These are phyloP conservation scores for Rhinogobio ventralis DNA, from an alignment of 2,797 vertebrate genomes.

Conservation along the genomic window DNA sequence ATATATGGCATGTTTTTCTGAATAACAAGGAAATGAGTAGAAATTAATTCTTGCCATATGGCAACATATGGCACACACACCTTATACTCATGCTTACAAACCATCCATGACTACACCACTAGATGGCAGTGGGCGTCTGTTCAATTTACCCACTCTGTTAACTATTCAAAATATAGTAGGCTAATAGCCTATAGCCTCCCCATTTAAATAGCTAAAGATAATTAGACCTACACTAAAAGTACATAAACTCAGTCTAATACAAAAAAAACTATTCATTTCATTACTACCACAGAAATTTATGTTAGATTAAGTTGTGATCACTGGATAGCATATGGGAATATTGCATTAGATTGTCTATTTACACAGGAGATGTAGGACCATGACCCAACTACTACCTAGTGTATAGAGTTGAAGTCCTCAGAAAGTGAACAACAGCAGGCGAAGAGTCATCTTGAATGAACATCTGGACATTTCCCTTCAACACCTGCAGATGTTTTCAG, in stretches of 20 bases:
- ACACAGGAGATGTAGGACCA: background rate
- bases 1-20: too few species aligned
- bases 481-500: slow-evolving; percentile 18
- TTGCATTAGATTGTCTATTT: background rate
- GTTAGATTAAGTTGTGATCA: background rate
- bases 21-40: too few species aligned
- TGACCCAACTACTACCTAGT: background rate
- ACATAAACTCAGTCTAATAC: background rate
- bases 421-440: background rate
- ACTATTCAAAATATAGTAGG: background rate
- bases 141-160: background rate
- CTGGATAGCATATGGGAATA: background rate
- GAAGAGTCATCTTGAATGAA: slow-evolving; percentile 5
- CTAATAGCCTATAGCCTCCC: background rate
- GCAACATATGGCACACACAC: background rate
- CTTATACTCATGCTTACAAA: background rate
- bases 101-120: background rate
- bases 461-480: slow-evolving; percentile 7
- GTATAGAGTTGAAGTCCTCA: background rate
- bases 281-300: background rate
- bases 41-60: too few species aligned
- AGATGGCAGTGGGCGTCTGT: slow-evolving; percentile 8
- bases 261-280: background rate
- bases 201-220: background rate
- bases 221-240: background rate